Conservation (phyloP, 2,888 invertebrate genomes). For the Mesochorus sp. region DNA sequence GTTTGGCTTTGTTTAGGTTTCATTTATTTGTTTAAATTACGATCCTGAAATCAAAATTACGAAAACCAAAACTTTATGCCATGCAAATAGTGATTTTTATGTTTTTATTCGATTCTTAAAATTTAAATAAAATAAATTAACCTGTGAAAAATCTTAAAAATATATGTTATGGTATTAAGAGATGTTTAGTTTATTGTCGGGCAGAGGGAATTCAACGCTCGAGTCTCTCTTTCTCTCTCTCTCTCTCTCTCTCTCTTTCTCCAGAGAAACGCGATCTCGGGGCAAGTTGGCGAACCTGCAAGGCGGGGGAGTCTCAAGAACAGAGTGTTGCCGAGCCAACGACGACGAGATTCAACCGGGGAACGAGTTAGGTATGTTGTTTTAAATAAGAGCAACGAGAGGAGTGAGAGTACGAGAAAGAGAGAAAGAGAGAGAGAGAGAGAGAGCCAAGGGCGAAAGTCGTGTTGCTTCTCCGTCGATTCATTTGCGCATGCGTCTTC, state of each 20-base stretch:
- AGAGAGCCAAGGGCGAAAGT: slow-evolving; percentile 79
- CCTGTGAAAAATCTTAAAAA: not conserved
- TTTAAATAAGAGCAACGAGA: slow-evolving; percentile 81
- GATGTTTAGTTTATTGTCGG: too few relatives aligned
- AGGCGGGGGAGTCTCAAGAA: slow-evolving; percentile 58
- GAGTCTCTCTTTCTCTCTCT: slow-evolving; percentile 36
- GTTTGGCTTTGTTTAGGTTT: too few relatives aligned
- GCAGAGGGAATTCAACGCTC: slow-evolving; percentile 36
- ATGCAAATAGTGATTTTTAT: not conserved
- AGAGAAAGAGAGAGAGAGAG: slow-evolving; percentile 55
- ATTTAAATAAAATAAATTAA: slow-evolving; percentile 1
- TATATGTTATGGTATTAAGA: too few relatives aligned
- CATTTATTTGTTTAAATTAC: not conserved
- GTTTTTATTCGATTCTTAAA: not conserved
- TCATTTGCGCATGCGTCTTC: slow-evolving; percentile 39
- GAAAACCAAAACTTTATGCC: not conserved
- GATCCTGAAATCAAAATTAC: not conserved
- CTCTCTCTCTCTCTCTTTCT: too few relatives aligned
- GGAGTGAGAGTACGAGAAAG: slow-evolving; percentile 59
- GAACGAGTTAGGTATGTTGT: slow-evolving; percentile 80
- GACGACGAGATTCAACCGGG: slow-evolving; percentile 61
- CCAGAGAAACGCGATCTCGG: slow-evolving; percentile 27
- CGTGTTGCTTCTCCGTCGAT: slow-evolving; percentile 65
- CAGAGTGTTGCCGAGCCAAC: slow-evolving; percentile 71
- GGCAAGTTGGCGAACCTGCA: slow-evolving; percentile 48